Percentiles rank a stretch among this genome's conserved stretches.
Evolutionary conservation across 1,140 invertebrate genomes (phyloP).

Genomic region (Sycophila sp.): DNA sequence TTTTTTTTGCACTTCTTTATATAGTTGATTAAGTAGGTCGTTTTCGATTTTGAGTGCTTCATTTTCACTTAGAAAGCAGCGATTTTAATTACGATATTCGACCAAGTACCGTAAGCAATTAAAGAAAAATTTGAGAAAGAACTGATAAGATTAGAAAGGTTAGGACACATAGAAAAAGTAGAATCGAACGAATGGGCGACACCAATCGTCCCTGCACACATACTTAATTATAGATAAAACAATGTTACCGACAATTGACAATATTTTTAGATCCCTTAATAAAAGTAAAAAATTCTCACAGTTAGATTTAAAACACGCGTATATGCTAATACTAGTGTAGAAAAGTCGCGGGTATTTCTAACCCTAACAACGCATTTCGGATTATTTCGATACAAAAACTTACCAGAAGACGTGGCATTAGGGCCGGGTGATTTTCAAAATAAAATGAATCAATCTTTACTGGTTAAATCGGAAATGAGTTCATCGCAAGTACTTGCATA

Average conservation of each 20-base stretch:
- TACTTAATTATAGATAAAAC: conserved; percentile 25
- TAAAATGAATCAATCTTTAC: conserved; percentile 50
- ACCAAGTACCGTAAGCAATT: conserved; percentile 25
- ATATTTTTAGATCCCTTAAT: conserved; percentile 10
- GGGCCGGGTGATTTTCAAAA: conserved; percentile 53
- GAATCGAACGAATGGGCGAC: conserved; percentile 41
- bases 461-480: conserved; percentile 40
- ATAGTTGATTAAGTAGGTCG: too few species aligned
- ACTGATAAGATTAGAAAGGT: conserved; percentile 32
- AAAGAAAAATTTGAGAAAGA: conserved; percentile 35
- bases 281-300: conserved; percentile 2
- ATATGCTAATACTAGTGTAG: background rate
- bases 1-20: too few species aligned
- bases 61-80: too few species aligned
- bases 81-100: too few species aligned
- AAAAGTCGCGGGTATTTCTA: background rate
- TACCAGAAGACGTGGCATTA: conserved; percentile 56
- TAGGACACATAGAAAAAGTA: conserved; percentile 26
- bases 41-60: too few species aligned
- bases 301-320: conserved; percentile 1
- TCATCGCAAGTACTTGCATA: conserved; percentile 47
- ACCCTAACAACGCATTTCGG: conserved; percentile 43
- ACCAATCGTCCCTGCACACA: conserved; percentile 31
- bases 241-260: background rate
- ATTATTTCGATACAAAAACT: conserved; percentile 49